Percentiles rank a stretch among this genome's conserved stretches.
Conservation (phyloP, 2,888 invertebrate genomes). For the Timandra comae region DNA sequence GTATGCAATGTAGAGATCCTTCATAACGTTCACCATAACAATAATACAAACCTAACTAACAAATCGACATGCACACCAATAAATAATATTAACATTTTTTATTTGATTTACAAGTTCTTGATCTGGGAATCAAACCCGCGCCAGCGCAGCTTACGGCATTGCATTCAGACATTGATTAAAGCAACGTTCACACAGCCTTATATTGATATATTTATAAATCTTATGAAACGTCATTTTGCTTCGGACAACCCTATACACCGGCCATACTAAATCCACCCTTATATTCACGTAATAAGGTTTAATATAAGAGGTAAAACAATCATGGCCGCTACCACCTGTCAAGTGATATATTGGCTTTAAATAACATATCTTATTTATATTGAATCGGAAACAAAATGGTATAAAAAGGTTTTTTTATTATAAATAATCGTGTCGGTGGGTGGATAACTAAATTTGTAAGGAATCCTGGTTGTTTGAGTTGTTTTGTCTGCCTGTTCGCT, state of each 20-base stretch:
- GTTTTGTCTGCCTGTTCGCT: constrained; percentile 35
- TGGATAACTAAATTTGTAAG: constrained; percentile 73
- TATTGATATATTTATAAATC: constrained; percentile 74
- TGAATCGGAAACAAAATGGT: constrained; percentile 74
- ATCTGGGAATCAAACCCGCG: constrained; percentile 39
- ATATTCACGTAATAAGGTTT: constrained; percentile 28
- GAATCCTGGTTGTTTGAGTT: constrained; percentile 36
- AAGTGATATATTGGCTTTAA: constrained; percentile 76
- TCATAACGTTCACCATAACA: too few relatives aligned
- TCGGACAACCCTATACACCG: constrained; percentile 33
- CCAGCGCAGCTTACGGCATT: constrained; percentile 9
- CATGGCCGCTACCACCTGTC: constrained; percentile 71
- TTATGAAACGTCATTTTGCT: constrained; percentile 58
- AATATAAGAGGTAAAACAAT: constrained; percentile 29
- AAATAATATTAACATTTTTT: too few relatives aligned
- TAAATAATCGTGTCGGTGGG: constrained; percentile 69
- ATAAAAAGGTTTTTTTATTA: constrained; percentile 67
- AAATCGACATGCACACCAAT: too few relatives aligned
- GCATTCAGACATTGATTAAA: constrained; percentile 68
- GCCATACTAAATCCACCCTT: constrained; percentile 33
- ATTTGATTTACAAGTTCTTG: constrained; percentile 26
- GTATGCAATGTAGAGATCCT: too few relatives aligned
- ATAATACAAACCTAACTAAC: too few relatives aligned
- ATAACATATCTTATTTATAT: constrained; percentile 78
- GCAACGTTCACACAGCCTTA: constrained; percentile 68